Evolutionary conservation across 2,888 invertebrate species (phyloP).

Genomic region (Salticus scenicus): DNA sequence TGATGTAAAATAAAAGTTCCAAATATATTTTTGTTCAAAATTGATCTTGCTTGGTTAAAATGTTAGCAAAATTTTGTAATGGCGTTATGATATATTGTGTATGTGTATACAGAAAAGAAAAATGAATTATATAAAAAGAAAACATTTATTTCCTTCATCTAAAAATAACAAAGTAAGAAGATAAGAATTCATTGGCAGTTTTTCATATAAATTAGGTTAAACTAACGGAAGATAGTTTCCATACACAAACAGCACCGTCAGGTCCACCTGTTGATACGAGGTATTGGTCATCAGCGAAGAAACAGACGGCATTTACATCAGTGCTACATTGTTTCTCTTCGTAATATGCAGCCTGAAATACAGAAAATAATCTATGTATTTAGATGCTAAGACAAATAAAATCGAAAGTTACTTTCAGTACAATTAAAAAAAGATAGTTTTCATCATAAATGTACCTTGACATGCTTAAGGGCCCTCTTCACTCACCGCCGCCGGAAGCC

Average conservation of each 20-base stretch:
- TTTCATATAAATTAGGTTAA: background rate
- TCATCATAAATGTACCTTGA: too few relatives aligned
- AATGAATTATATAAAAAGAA: background rate
- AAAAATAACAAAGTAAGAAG: conserved; percentile 14
- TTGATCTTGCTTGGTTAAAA: too few relatives aligned
- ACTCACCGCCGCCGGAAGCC: too few relatives aligned
- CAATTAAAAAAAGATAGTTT: too few relatives aligned
- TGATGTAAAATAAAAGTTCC: too few relatives aligned
- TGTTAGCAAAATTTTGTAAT: too few relatives aligned
- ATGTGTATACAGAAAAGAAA: background rate
- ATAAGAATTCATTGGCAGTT: background rate
- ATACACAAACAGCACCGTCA: conserved; percentile 61
- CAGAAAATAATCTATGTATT: too few relatives aligned
- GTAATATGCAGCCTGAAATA: conserved; percentile 82
- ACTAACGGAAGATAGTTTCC: conserved; percentile 31
- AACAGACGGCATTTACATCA: conserved; percentile 85
- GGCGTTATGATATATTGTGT: background rate
- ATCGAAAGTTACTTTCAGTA: too few relatives aligned
- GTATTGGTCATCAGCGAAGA: conserved; percentile 90
- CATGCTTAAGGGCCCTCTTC: too few relatives aligned
- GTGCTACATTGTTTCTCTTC: conserved; percentile 92
- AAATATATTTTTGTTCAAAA: too few relatives aligned
- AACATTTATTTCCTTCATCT: conserved; percentile 8
- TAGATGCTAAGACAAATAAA: too few relatives aligned
- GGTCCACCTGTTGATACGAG: conserved; percentile 82